Percentiles rank a stretch among this genome's conserved stretches.
These are phyloP conservation scores for Sigmodon hispidus DNA, from an alignment of 2,113 vertebrate species.

Conservation along the genomic window DNA sequence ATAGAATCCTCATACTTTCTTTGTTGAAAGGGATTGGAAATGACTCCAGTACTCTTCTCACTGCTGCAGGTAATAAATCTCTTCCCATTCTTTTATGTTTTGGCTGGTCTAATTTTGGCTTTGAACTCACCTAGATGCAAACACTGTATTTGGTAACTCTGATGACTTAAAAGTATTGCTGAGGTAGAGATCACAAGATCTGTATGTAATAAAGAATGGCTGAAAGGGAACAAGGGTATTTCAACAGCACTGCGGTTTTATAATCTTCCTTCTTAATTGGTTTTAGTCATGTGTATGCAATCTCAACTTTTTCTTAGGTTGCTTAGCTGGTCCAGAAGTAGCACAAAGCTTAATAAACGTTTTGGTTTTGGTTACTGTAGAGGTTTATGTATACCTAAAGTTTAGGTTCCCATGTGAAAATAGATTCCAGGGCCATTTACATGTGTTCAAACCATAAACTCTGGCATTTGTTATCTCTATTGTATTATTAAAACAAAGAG, in stretches of 20 bases:
- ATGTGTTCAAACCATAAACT: not conserved
- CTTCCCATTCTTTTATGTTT: not conserved
- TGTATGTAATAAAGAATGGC: not conserved
- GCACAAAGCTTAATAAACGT: not conserved
- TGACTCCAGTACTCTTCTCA: not conserved
- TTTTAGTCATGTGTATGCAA: not conserved
- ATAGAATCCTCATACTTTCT: not conserved
- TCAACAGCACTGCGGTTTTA: not conserved
- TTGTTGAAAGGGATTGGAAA: not conserved
- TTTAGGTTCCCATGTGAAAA: not conserved
- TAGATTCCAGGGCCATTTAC: not conserved
- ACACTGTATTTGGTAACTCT: not conserved
- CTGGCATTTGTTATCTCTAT: not conserved
- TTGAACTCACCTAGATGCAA: not conserved
- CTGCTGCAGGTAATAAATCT: not conserved
- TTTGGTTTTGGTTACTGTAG: not conserved
- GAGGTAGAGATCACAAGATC: not conserved
- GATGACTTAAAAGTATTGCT: not conserved
- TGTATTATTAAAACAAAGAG: not conserved
- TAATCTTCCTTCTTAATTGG: not conserved
- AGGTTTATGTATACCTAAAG: not conserved
- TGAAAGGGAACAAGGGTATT: not conserved
- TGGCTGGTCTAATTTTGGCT: not conserved
- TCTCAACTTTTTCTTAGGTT: not conserved
- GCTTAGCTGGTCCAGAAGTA: not conserved